Conservation (phyloP, 2,888 invertebrate species). For the Pristionchus exspectatus region DNA sequence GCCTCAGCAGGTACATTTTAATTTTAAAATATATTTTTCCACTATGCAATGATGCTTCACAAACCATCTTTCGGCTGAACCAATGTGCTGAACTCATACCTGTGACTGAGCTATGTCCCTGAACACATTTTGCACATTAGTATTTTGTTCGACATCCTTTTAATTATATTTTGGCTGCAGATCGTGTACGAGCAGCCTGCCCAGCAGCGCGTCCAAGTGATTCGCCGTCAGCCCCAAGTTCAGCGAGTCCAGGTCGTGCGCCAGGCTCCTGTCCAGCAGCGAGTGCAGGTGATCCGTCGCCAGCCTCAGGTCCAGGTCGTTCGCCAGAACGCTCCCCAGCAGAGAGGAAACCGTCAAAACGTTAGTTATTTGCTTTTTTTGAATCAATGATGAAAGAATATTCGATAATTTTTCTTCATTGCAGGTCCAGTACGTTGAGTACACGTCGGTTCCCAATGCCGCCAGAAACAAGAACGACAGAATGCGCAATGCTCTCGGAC, state of each 20-base stretch:
- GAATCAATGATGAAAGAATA: background rate
- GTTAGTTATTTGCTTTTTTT: background rate
- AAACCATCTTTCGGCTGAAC: conserved; percentile 54
- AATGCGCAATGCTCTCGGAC: conserved; percentile 52
- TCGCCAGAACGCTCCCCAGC: conserved; percentile 36
- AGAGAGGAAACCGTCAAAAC: conserved; percentile 15
- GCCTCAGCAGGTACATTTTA: conserved; percentile 31
- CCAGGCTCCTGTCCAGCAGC: conserved; percentile 41
- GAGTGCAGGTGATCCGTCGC: conserved; percentile 7
- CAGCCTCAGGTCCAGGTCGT: conserved; percentile 47
- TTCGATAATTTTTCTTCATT: background rate
- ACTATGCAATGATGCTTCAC: conserved; percentile 53
- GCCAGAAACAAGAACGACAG: conserved; percentile 37
- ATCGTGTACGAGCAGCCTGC: conserved; percentile 35
- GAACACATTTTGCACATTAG: too few species aligned
- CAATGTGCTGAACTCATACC: conserved; percentile 38
- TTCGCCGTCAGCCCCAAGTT: conserved; percentile 24
- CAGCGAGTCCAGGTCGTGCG: conserved; percentile 39
- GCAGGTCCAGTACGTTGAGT: conserved; percentile 55
- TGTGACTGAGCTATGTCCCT: conserved; percentile 1
- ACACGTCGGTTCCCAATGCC: background rate
- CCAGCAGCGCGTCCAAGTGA: conserved; percentile 31
- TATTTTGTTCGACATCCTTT: background rate
- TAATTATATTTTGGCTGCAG: background rate
- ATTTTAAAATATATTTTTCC: background rate